Evolutionary conservation across 2,797 vertebrate genomes (phyloP).

Genomic region (Myripristis jacobus): DNA sequence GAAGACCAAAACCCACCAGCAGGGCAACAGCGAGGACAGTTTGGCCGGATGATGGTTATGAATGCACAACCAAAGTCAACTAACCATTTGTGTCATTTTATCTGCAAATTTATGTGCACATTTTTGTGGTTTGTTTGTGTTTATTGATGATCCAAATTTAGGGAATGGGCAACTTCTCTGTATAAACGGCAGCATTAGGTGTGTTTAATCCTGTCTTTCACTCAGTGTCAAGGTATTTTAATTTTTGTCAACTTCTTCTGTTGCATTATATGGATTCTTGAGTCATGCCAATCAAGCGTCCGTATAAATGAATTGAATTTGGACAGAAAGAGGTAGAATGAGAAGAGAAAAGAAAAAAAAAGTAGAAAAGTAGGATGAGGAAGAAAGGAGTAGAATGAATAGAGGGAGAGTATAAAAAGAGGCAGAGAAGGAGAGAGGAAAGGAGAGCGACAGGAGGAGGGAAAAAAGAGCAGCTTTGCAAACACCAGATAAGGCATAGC

Average conservation of each 20-base stretch:
- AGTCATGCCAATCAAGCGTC: neutral
- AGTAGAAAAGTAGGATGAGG: no score
- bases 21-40: no score
- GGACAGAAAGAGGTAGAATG: neutral
- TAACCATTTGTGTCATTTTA: no score
- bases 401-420: neutral
- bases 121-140: no score
- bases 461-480: neutral
- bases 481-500: neutral
- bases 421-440: neutral
- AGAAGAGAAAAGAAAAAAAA: neutral
- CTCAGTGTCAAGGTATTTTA: neutral
- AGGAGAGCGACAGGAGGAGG: neutral
- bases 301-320: neutral
- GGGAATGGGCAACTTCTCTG: no score
- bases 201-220: neutral
- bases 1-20: no score
- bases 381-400: neutral
- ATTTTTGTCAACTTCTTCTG: neutral
- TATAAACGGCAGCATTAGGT: neutral
- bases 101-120: no score
- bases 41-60: neutral
- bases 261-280: neutral
- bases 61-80: neutral
- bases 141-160: no score